phyloP scores from a whole-genome alignment of 2,113 vertebrate species.

The Phodopus roborovskii region DNA sequence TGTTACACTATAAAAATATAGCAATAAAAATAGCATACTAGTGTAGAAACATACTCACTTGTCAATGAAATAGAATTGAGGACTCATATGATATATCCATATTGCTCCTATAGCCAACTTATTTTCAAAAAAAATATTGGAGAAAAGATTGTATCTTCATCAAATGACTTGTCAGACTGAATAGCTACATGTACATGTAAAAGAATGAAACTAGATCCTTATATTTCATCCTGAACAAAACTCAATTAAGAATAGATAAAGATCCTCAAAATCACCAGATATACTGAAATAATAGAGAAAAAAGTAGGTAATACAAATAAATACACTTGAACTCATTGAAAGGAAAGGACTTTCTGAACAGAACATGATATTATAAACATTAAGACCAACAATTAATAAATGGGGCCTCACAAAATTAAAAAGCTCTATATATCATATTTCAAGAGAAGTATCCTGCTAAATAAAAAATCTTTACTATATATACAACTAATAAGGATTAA shows the following conservation, averaged over 20 bases:
- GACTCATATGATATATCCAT: neutral
- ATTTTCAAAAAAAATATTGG: neutral
- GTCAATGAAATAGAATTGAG: neutral
- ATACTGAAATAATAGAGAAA: neutral
- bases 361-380: no score
- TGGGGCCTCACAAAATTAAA: neutral
- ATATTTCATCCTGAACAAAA: neutral
- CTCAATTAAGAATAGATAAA: neutral
- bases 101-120: neutral
- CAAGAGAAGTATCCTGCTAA: neutral
- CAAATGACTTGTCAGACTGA: neutral
- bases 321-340: neutral
- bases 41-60: neutral
- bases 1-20: neutral
- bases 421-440: neutral
- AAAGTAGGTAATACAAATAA: no score
- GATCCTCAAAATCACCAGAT: neutral
- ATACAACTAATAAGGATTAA: neutral
- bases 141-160: neutral
- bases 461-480: neutral
- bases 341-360: neutral
- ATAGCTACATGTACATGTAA: neutral
- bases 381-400: neutral
- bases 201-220: neutral
- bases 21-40: neutral